Conservation (phyloP, 2,888 invertebrate genomes). For the Rotaria macrura region DNA sequence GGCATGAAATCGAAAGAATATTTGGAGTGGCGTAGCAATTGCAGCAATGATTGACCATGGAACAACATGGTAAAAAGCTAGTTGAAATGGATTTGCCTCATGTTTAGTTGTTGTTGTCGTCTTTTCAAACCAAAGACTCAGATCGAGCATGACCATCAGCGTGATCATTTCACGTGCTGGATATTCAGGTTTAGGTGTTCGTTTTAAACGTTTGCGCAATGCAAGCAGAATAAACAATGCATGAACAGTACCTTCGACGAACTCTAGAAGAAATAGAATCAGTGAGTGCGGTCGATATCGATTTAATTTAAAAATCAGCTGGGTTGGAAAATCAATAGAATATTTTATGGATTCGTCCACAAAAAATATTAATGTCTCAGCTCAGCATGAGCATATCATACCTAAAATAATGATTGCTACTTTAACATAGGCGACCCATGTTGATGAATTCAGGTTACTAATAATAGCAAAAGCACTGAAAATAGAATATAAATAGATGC, state of each 20-base stretch:
- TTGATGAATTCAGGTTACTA: background rate
- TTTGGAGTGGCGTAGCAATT: conserved; percentile 25
- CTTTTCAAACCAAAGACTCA: conserved; percentile 27
- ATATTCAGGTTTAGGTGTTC: background rate
- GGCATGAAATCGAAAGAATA: conserved; percentile 33
- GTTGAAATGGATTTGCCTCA: conserved; percentile 24
- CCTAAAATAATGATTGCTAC: background rate
- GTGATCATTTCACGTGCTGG: conserved; percentile 28
- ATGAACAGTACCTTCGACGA: background rate
- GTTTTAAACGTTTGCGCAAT: background rate
- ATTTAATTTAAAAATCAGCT: no score
- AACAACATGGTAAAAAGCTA: conserved; percentile 29
- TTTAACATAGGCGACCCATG: conserved; percentile 3
- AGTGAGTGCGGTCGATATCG: no score
- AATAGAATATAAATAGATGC: background rate
- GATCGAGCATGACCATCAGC: conserved; percentile 26
- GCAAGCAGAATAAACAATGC: background rate
- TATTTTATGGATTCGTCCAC: no score
- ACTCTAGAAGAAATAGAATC: background rate
- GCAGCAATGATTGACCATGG: conserved; percentile 28
- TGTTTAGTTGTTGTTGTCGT: conserved; percentile 26
- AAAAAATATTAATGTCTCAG: no score
- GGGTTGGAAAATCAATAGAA: no score
- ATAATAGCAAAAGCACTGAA: background rate
- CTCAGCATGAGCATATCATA: background rate